Base-by-base conservation (phyloP, 2,888 invertebrate species). In the Tridacna crocea region DNA sequence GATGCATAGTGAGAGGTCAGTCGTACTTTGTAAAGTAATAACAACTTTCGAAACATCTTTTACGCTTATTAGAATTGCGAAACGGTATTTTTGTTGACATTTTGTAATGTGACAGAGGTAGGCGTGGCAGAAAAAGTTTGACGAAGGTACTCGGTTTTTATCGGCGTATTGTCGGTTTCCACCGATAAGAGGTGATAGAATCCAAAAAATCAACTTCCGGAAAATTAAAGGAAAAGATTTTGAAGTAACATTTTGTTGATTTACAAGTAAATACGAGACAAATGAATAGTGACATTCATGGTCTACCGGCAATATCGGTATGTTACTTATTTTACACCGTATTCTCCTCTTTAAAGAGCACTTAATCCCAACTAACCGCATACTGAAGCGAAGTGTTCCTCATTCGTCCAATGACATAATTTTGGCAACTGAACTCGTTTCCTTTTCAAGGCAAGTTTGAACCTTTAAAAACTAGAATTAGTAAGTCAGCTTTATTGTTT, bases 291-390 rank as follows among this genome's bases (percentile, higher is more conserved):
- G 77, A 75, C 68, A 87, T 89, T 65, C 87, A 85, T 87, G 90
- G 91, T 78, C 82, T 90, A 80, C 89, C 89, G 66, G 89, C 85
- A 19, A 77, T 87, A 22, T 80, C 87, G 82, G 90, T 90, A 87
- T 80, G 85, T 76, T 60, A 58, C 61, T 4, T 24, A 2, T 61
- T 61, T 22, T 36, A 36, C 36, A 36, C 36, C 2, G 36, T 36
- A 36, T 36, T 36, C 36, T 36, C 8, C 36, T 36, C 36, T 36
- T 36, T 2, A 36, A 36, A 36, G 2, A 8, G 36, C 36, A 36
- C 36, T 36, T 36, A 36, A 36, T 36, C 36, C 36, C 36, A 36
- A 36, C 36, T 36, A 36, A 36, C 36, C 36, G 36, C 36, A 36
- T 36, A 2, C 8, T 36, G 3, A 36, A 36, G 36, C 36, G 8